Evolutionary conservation across 1,140 invertebrate species (phyloP).

Genomic region (Triops longicaudatus): DNA sequence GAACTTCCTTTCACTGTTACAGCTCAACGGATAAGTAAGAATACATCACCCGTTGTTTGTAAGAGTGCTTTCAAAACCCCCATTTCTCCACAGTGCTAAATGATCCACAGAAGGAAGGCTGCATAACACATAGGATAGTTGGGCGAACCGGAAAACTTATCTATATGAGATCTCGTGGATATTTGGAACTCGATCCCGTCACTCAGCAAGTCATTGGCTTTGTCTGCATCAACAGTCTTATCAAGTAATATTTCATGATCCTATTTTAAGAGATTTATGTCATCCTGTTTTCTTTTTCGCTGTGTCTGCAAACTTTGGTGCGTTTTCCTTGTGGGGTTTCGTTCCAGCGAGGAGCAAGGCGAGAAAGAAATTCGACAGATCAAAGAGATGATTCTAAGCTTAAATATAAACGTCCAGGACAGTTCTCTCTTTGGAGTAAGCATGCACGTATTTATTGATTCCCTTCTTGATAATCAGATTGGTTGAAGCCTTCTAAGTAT

Average conservation of each 20-base stretch:
- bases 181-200: constrained; percentile 60
- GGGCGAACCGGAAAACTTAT: constrained; percentile 69
- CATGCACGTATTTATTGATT: not conserved
- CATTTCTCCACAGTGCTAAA: constrained; percentile 62
- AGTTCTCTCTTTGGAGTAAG: not conserved
- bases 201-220: constrained; percentile 66
- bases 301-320: too few species aligned
- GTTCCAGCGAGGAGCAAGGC: constrained; percentile 54
- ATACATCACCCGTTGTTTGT: not conserved
- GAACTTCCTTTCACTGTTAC: constrained; percentile 75
- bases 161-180: constrained; percentile 67
- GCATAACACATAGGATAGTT: constrained; percentile 69
- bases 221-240: constrained; percentile 72
- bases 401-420: not conserved
- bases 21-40: constrained; percentile 71
- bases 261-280: constrained; percentile 32
- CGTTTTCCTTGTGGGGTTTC: constrained; percentile 20
- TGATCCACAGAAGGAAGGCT: constrained; percentile 58
- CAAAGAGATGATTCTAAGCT: constrained; percentile 44
- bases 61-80: constrained; percentile 25
- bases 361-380: constrained; percentile 55
- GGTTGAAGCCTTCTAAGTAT: not conserved
- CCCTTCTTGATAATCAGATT: not conserved
- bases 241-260: constrained; percentile 44
- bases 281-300: too few species aligned